phyloP scores from a whole-genome alignment of 1,140 invertebrate genomes.

The Micrasema longulum region DNA sequence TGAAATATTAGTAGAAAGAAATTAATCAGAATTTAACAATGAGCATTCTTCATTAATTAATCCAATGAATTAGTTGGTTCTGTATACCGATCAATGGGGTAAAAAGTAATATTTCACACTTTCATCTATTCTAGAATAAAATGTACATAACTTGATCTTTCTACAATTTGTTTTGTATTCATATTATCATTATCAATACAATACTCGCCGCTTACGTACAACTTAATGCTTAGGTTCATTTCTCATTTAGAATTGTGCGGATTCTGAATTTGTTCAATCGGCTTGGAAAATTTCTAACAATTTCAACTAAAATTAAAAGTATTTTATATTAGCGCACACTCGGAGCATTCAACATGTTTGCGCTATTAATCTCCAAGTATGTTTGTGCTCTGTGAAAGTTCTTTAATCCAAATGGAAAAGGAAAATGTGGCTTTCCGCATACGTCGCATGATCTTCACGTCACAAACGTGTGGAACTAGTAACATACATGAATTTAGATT shows the following conservation, averaged over 20 bases:
- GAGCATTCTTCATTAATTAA: neutral
- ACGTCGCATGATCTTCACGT: no score
- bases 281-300: constrained; percentile 25
- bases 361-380: neutral
- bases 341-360: neutral
- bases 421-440: neutral
- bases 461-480: no score
- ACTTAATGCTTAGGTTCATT: constrained; percentile 44
- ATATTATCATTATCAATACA: constrained; percentile 52
- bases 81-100: constrained; percentile 45
- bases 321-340: neutral
- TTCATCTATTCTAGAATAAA: constrained; percentile 52
- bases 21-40: no score
- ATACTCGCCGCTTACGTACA: constrained; percentile 51
- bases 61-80: constrained; percentile 52
- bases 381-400: constrained; percentile 19
- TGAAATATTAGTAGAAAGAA: no score
- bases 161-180: constrained; percentile 53
- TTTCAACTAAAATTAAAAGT: neutral
- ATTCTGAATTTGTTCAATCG: constrained; percentile 41
- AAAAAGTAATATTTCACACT: constrained; percentile 47
- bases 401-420: neutral
- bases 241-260: constrained; percentile 52
- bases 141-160: constrained; percentile 54
- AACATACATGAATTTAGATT: no score